These are phyloP conservation scores for Pomatorhinus ruficollis DNA, from an alignment of 2,113 vertebrate genomes.

Conservation along the genomic window DNA sequence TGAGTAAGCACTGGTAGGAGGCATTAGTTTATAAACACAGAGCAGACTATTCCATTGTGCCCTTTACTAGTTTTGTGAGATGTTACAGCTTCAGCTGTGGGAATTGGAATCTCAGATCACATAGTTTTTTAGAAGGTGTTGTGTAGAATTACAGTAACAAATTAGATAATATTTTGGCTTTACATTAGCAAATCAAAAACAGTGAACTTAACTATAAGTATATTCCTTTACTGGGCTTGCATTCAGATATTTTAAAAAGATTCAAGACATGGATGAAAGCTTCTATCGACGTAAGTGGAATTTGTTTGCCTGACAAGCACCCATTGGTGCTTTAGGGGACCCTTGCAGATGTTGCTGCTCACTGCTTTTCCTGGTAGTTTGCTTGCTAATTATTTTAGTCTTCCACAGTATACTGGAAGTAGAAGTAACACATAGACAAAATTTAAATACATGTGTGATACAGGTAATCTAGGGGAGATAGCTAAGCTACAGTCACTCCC, in stretches of 20 bases:
- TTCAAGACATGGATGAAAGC: slow-evolving; percentile 93
- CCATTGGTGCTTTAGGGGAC: background rate
- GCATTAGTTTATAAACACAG: background rate
- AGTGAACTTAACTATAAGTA: background rate
- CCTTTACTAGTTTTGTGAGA: background rate
- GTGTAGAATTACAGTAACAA: background rate
- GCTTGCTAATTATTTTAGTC: background rate
- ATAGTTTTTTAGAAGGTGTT: background rate
- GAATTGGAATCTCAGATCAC: background rate
- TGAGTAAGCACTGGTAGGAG: background rate
- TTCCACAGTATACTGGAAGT: background rate
- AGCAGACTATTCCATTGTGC: background rate
- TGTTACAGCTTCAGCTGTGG: background rate
- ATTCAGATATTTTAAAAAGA: slow-evolving; percentile 93
- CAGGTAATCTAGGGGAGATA: background rate
- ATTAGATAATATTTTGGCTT: background rate
- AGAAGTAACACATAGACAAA: background rate
- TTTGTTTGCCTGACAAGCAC: background rate
- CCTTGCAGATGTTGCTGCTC: background rate
- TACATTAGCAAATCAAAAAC: background rate
- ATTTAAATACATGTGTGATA: background rate
- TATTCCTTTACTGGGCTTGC: slow-evolving; percentile 68
- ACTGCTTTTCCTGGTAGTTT: background rate
- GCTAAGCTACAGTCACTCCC: background rate
- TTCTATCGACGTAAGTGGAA: slow-evolving; percentile 90